Evolutionary conservation across 2,888 invertebrate species (phyloP), one percentile per base, ranked within the genome.

Genomic region (Acleris laterana): DNA sequence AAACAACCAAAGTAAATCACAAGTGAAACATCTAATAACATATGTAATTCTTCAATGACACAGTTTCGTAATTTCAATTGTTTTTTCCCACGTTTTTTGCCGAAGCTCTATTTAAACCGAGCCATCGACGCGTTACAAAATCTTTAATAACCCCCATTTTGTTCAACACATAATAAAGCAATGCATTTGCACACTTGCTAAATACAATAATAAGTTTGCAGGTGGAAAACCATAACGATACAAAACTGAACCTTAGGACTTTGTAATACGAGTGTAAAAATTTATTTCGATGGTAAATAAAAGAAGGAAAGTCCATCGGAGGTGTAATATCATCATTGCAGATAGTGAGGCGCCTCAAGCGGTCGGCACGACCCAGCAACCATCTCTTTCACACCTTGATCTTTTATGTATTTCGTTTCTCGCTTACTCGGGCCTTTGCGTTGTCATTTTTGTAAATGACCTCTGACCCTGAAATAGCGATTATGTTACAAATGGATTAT

Each of bases 361-460:
- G 76, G 75, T 83, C 78, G 76, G 80, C 83, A 80, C 81, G 83
- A 78, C 67, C 63, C 74, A 69, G 68, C 62, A 52, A 53, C 62
- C 68, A 25, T 83, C 85, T 70, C 77, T 71, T 59, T 85, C 72
- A 6, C 69, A 49, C 81, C 81, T 42, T 20, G 22, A 25, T 0
- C 1, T 19, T 53, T 20, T 57, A 69, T 28, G 11, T 81, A 79
- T 77, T 5, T 61, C 70, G 38, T 51, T 3, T 83, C 82, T 70
- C 74, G 57, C 32, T 86, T 78, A 68, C 53, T 38, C 75, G 62
- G 58, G 74, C 76, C 78, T 82, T 84, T 82, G 84, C 84, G 80
- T 84, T 89, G 89, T 90, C 88, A 89, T 90, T 89, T 90, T 89
- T 87, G 84, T 83, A 84, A 84, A 87, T 85, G 87, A 88, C 87